These are phyloP conservation scores for Trichogramma dendrolimi DNA, from an alignment of 2,888 invertebrate species.

Conservation along the genomic window DNA sequence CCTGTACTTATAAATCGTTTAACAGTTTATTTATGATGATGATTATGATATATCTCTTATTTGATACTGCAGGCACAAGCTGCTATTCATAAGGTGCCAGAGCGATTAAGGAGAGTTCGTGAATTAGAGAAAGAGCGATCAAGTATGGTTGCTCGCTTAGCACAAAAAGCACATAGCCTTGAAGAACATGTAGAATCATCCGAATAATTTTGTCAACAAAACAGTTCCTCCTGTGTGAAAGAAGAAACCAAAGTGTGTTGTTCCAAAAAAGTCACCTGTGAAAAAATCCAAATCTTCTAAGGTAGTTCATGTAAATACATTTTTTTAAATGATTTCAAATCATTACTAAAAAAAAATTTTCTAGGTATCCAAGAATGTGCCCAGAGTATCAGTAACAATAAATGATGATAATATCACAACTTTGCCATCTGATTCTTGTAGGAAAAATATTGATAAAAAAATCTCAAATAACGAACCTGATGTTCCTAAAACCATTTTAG, in stretches of 20 bases:
- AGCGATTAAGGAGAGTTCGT: constrained; percentile 45
- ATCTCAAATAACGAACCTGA: constrained; percentile 7
- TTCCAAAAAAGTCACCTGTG: constrained; percentile 18
- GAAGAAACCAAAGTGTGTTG: constrained; percentile 12
- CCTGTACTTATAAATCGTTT: too few species aligned
- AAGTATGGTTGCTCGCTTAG: constrained; percentile 46
- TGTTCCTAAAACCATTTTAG: constrained; percentile 13
- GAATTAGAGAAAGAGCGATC: constrained; percentile 54
- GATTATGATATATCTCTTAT: too few species aligned
- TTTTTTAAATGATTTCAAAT: background rate
- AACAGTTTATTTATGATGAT: too few species aligned
- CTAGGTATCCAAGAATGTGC: constrained; percentile 12
- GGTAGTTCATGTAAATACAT: constrained; percentile 4
- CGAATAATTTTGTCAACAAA: constrained; percentile 2
- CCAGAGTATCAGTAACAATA: constrained; percentile 6
- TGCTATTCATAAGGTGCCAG: constrained; percentile 33
- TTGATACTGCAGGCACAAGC: constrained; percentile 33
- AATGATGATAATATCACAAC: constrained; percentile 4
- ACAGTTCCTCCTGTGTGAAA: background rate
- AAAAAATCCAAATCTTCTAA: constrained; percentile 18
- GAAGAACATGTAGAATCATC: background rate
- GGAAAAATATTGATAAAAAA: constrained; percentile 1
- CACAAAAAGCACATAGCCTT: constrained; percentile 5
- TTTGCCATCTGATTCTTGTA: constrained; percentile 6
- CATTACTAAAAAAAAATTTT: background rate